Percentiles rank a stretch among this genome's conserved stretches.
These are phyloP conservation scores for Ypsolopha scabrella DNA, from an alignment of 2,888 invertebrate genomes.

Conservation along the genomic window DNA sequence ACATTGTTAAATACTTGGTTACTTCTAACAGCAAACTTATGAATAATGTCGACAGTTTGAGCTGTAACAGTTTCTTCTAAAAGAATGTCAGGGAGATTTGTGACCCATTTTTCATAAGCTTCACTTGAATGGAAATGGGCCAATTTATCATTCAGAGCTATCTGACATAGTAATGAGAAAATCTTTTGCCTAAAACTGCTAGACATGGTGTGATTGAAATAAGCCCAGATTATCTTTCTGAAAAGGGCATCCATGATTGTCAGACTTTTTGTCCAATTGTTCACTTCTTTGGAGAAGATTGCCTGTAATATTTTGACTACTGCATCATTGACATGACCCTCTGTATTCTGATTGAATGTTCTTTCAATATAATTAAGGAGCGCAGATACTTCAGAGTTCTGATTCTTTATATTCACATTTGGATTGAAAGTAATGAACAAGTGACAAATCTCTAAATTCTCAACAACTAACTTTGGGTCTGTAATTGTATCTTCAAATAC, in stretches of 20 bases:
- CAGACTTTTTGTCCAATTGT: slow-evolving; percentile 43
- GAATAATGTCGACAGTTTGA: slow-evolving; percentile 67
- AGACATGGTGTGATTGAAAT: slow-evolving; percentile 34
- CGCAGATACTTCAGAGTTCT: slow-evolving; percentile 36
- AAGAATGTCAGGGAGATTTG: slow-evolving; percentile 68
- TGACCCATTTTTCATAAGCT: slow-evolving; percentile 62
- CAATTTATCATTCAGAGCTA: slow-evolving; percentile 50
- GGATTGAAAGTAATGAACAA: slow-evolving; percentile 61
- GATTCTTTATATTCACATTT: slow-evolving; percentile 40
- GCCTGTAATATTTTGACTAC: slow-evolving; percentile 40
- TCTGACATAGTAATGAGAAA: slow-evolving; percentile 52
- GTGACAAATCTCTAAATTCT: slow-evolving; percentile 49
- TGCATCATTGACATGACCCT: slow-evolving; percentile 27
- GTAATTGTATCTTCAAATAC: slow-evolving; percentile 37
- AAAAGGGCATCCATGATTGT: slow-evolving; percentile 41
- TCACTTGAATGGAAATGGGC: slow-evolving; percentile 40
- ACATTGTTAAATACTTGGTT: slow-evolving; percentile 60
- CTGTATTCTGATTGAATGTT: slow-evolving; percentile 35
- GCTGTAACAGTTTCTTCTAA: slow-evolving; percentile 55
- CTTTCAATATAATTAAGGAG: slow-evolving; percentile 66
- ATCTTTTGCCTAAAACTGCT: slow-evolving; percentile 41
- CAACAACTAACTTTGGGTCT: slow-evolving; percentile 41
- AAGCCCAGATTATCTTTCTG: slow-evolving; percentile 43
- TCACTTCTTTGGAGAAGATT: slow-evolving; percentile 40
- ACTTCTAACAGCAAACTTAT: slow-evolving; percentile 68